Conservation (phyloP, 2,888 invertebrate genomes). For the Catocala nupta region DNA sequence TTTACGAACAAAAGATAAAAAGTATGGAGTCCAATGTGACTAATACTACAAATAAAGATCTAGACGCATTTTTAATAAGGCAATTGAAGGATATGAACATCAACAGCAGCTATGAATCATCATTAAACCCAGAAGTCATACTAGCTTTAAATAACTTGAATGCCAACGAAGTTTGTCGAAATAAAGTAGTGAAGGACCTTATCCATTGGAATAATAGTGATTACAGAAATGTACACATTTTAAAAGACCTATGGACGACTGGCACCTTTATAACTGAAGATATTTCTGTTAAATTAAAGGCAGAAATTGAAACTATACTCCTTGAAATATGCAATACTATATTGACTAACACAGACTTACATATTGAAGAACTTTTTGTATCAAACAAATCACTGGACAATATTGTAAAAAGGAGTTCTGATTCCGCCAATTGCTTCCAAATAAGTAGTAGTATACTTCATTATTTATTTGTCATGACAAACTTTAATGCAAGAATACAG, state of each 20-base stretch:
- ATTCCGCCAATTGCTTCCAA: constrained; percentile 73
- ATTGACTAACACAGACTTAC: constrained; percentile 47
- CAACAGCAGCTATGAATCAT: constrained; percentile 53
- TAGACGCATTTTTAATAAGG: constrained; percentile 73
- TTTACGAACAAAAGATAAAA: constrained; percentile 58
- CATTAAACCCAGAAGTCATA: constrained; percentile 68
- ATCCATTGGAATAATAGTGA: constrained; percentile 59
- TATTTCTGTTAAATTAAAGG: constrained; percentile 70
- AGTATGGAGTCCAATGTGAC: constrained; percentile 16
- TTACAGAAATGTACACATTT: constrained; percentile 53
- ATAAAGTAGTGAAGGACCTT: constrained; percentile 60
- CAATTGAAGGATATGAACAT: constrained; percentile 63
- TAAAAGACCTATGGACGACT: constrained; percentile 67
- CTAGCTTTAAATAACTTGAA: constrained; percentile 75
- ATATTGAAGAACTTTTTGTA: constrained; percentile 52
- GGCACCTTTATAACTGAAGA: constrained; percentile 55
- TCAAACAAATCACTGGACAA: constrained; percentile 48
- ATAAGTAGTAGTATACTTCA: constrained; percentile 71
- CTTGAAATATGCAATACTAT: constrained; percentile 56
- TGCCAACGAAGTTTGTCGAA: constrained; percentile 49
- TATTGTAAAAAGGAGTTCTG: constrained; percentile 62
- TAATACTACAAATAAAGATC: constrained; percentile 52
- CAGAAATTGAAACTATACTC: constrained; percentile 68
- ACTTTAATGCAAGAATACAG: constrained; percentile 63
- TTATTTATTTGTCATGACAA: constrained; percentile 66